A percentile compares a stretch with the other conserved stretches of the same genome.
Evolutionary conservation across 2,113 vertebrate genomes (phyloP).

Genomic region (Sceloporus undulatus): DNA sequence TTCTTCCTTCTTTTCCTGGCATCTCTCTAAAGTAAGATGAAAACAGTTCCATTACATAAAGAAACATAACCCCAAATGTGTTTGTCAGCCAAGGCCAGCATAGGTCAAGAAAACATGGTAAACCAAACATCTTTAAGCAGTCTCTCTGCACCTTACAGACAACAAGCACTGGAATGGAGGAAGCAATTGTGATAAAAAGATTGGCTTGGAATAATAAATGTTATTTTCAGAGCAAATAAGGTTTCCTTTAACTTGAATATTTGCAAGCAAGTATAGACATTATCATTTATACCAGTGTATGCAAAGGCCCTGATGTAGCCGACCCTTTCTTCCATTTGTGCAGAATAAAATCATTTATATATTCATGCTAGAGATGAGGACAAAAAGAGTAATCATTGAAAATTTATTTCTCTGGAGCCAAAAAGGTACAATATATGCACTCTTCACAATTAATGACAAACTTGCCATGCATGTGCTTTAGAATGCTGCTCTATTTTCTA

Average conservation of each 20-base stretch:
- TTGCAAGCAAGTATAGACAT: background rate
- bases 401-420: background rate
- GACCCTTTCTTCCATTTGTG: background rate
- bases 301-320: background rate
- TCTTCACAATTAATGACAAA: slow-evolving; percentile 26
- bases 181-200: background rate
- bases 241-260: background rate
- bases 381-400: background rate
- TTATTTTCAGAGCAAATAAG: slow-evolving; percentile 5
- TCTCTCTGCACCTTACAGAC: background rate
- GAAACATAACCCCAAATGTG: background rate
- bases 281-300: background rate
- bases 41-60: background rate
- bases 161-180: background rate
- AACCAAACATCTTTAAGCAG: background rate
- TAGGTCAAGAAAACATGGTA: background rate
- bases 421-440: background rate
- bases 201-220: background rate
- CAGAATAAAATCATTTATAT: background rate
- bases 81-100: background rate
- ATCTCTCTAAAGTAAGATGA: background rate
- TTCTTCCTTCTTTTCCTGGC: background rate
- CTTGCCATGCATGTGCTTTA: slow-evolving; percentile 1
- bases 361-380: background rate
- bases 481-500: slow-evolving; percentile 25